These are phyloP conservation scores for Panulirus ornatus DNA, from an alignment of 1,140 invertebrate species.

Conservation along the genomic window DNA sequence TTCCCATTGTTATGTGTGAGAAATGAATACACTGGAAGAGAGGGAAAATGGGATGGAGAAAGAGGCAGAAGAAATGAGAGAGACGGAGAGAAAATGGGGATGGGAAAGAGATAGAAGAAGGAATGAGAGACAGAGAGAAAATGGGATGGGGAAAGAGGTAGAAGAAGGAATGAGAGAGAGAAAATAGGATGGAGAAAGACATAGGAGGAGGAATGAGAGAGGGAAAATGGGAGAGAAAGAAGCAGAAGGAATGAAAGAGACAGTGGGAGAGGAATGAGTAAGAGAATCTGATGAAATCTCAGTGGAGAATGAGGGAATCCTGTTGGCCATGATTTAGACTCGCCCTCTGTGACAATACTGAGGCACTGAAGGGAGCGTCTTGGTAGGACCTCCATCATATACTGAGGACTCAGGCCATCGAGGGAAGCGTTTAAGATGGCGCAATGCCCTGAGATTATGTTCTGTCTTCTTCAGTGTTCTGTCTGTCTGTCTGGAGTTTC, in stretches of 20 bases:
- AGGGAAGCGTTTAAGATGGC: too few relatives aligned
- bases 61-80: not conserved
- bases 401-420: too few relatives aligned
- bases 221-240: not conserved
- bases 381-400: too few relatives aligned
- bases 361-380: too few relatives aligned
- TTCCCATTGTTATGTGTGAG: not conserved
- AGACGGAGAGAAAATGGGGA: not conserved
- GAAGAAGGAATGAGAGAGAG: not conserved
- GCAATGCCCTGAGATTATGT: too few relatives aligned
- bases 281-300: too few relatives aligned
- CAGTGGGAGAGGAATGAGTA: not conserved
- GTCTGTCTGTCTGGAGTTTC: too few relatives aligned
- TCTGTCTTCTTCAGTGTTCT: too few relatives aligned
- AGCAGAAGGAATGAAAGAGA: not conserved
- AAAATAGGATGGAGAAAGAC: not conserved
- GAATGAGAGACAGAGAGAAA: not conserved
- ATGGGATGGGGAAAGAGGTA: not conserved
- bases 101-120: not conserved
- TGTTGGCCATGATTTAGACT: too few relatives aligned
- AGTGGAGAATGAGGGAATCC: too few relatives aligned
- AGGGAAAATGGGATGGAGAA: not conserved
- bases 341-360: too few relatives aligned
- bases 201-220: not conserved
- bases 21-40: not conserved